phyloP scores from a whole-genome alignment of 2,797 vertebrate species.

The Alfaro cultratus region DNA sequence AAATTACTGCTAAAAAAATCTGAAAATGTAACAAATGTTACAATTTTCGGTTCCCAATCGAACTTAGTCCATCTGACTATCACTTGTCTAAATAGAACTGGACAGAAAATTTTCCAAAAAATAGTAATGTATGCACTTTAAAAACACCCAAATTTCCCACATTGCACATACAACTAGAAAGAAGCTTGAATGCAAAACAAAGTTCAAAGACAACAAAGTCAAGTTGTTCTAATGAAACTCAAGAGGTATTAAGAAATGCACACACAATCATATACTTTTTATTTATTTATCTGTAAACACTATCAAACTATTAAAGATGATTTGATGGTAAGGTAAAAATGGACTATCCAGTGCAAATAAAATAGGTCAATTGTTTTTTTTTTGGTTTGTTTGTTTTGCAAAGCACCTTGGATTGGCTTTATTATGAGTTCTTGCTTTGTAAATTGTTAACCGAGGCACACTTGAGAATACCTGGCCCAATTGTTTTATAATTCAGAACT shows the following conservation, averaged over 20 bases:
- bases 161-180: background rate
- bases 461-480: conserved; percentile 10
- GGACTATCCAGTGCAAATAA: conserved; percentile 62
- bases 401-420: conserved; percentile 57
- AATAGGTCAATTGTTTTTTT: conserved; percentile 60
- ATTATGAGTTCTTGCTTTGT: conserved; percentile 39
- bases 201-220: background rate
- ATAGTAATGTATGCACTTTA: background rate
- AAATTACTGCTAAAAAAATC: too few species aligned
- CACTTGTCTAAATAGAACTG: background rate
- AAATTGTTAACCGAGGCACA: conserved; percentile 49
- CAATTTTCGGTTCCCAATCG: too few species aligned
- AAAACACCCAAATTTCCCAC: background rate
- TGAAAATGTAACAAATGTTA: too few species aligned
- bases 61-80: too few species aligned
- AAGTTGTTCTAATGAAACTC: background rate
- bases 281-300: background rate
- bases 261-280: background rate
- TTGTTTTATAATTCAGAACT: conserved; percentile 22
- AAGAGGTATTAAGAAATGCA: background rate
- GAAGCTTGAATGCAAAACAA: background rate
- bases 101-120: background rate
- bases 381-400: conserved; percentile 21
- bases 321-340: conserved; percentile 60
- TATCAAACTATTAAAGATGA: conserved; percentile 19